These are phyloP conservation scores for Bilobella aurantiaca DNA, from an alignment of 1,140 invertebrate genomes.

Conservation along the genomic window DNA sequence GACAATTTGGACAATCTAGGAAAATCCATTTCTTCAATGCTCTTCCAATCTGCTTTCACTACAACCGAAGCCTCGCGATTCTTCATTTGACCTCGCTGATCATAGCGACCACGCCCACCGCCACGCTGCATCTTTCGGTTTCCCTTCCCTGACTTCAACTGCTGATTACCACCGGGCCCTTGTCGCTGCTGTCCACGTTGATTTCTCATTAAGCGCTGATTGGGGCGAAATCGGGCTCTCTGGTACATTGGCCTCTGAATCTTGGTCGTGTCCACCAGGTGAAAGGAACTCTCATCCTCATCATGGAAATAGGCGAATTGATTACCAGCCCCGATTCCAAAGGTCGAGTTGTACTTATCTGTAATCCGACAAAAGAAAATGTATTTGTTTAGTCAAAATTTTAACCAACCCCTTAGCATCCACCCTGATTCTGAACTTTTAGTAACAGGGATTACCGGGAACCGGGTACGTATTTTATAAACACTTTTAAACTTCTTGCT, in stretches of 20 bases:
- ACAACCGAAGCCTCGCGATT: slow-evolving; percentile 96
- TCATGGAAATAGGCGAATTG: slow-evolving; percentile 97
- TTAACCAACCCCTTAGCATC: neutral
- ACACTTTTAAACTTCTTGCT: no score
- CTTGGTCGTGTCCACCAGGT: slow-evolving; percentile 87
- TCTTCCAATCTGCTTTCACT: slow-evolving; percentile 89
- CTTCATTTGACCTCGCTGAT: slow-evolving; percentile 63
- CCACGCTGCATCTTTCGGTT: slow-evolving; percentile 42
- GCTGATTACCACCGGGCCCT: slow-evolving; percentile 44
- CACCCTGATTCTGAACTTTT: no score
- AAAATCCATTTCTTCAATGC: slow-evolving; percentile 99
- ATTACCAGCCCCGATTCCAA: slow-evolving; percentile 67
- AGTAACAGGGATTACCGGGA: no score
- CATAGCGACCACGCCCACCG: slow-evolving; percentile 50
- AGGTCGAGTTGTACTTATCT: slow-evolving; percentile 93
- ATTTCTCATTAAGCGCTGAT: slow-evolving; percentile 67
- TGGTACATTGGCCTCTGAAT: slow-evolving; percentile 84
- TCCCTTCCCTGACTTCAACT: slow-evolving; percentile 33
- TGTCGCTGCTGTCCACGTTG: slow-evolving; percentile 50
- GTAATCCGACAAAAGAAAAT: slow-evolving; percentile 36
- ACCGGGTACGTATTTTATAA: no score
- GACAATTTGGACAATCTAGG: slow-evolving; percentile 85
- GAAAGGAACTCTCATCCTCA: slow-evolving; percentile 97
- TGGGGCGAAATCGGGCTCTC: slow-evolving; percentile 69
- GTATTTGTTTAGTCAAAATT: neutral